Percentiles rank a stretch among this genome's conserved stretches.
Evolutionary conservation across 2,113 vertebrate genomes (phyloP).

Genomic region (Sclerurus mexicanus): DNA sequence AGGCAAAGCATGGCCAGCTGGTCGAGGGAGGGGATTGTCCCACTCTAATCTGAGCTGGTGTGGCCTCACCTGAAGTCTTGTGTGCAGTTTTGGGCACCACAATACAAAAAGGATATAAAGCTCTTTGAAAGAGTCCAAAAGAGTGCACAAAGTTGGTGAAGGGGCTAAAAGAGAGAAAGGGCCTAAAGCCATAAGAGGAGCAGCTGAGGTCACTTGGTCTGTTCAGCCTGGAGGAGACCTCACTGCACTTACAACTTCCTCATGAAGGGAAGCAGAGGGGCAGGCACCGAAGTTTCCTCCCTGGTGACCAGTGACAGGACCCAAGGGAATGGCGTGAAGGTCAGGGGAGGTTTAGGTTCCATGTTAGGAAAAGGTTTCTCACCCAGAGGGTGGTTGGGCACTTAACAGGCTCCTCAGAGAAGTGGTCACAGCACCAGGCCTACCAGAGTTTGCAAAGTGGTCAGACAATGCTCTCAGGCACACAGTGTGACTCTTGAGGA

Average conservation of each 20-base stretch:
- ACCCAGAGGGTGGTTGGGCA: background rate
- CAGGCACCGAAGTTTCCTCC: background rate
- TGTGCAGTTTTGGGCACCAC: background rate
- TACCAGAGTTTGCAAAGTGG: background rate
- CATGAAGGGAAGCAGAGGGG: background rate
- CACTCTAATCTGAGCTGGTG: fast-evolving
- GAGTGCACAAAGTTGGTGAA: background rate
- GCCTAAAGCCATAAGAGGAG: too few species aligned
- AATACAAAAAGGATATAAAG: background rate
- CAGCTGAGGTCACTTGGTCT: background rate
- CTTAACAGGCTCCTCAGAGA: background rate
- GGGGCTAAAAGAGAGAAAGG: background rate
- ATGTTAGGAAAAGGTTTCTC: background rate
- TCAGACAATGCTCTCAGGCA: background rate
- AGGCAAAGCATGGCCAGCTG: fast-evolving
- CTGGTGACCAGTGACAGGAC: background rate
- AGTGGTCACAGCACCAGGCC: background rate
- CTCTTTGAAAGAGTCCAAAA: background rate
- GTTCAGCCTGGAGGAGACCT: background rate
- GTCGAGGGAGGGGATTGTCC: background rate
- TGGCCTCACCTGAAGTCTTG: fast-evolving
- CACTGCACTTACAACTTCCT: background rate
- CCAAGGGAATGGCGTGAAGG: background rate
- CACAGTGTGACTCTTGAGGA: background rate
- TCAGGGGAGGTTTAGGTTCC: background rate